Base-by-base conservation (phyloP, 2,888 invertebrate species). In the Alviniconcha strummeri region DNA sequence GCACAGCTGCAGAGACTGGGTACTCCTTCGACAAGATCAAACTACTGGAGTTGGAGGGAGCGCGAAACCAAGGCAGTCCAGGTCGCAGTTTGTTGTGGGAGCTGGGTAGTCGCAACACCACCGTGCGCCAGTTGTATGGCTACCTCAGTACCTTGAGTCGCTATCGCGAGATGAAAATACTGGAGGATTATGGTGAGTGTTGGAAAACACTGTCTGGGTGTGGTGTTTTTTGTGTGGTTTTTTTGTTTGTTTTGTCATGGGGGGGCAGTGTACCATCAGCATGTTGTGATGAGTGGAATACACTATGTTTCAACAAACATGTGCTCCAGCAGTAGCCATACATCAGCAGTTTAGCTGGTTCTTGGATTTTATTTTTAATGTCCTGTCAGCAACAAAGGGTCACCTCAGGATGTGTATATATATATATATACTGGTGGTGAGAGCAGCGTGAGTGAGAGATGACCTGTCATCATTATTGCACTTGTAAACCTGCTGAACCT, bases 111-210 rank as follows among this genome's bases (percentile, higher is more conserved):
- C 85, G 87, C 19, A 90, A 89, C 82, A 87, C 88, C 9, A 91
- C 89, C 57, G 88, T 90, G 3, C 83, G 83, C 52, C 88, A 90
- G 75, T 85, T 91, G 9, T 90, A 90, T 85, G 84, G 87, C 36
- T 88, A 88, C 82, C 86, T 91, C 13, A 86, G 85, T 52, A 85
- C 84, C 9, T 87, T 89, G 13, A 85, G 87, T 57, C 86, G 89
- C 57, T 78, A 86, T n/a, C 85, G 90, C 77, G 90, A 90, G 81
- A 90, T 90, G 89, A 87, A 89, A 74, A 85, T 90, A 4, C 80
- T 91, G 71, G 89, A 90, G 67, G 85, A 87, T 60, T 89, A 89
- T 81, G 88, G 91, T 91, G 87, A 86, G 89, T 85, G 67, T 9
- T 36, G 36, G 36, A 36, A 36, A 36, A 36, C 36, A 36, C 36